Percentiles rank a stretch among this genome's conserved stretches.
Evolutionary conservation across 2,888 invertebrate genomes (phyloP).

Genomic region (Anticlea derivata): DNA sequence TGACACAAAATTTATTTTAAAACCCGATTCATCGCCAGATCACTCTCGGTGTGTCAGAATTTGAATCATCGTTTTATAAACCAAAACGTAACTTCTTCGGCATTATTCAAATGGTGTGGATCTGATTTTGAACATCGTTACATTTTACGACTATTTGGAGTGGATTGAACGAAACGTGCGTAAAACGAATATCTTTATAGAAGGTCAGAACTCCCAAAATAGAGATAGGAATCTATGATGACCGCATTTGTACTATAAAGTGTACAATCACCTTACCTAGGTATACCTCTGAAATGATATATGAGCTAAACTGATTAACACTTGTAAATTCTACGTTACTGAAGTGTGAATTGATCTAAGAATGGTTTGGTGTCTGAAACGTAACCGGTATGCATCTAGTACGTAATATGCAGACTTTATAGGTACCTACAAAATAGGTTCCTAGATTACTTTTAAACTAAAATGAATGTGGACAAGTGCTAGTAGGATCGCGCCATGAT

Average conservation of each 20-base stretch:
- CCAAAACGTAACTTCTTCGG: conserved; percentile 3
- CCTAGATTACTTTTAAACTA: conserved; percentile 2
- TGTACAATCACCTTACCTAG: not conserved
- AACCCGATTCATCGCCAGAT: conserved; percentile 28
- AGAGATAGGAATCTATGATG: conserved; percentile 53
- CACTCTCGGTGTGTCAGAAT: conserved; percentile 31
- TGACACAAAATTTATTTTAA: conserved; percentile 9
- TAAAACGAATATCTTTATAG: conserved; percentile 61
- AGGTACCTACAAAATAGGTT: not conserved
- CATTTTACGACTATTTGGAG: conserved; percentile 54
- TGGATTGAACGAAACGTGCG: conserved; percentile 41
- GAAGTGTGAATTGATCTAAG: conserved; percentile 3
- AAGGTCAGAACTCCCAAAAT: conserved; percentile 62
- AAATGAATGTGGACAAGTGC: too few species aligned
- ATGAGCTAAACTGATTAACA: conserved; percentile 44
- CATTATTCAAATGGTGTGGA: conserved; percentile 46
- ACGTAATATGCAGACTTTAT: not conserved
- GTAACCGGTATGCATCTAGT: too few species aligned
- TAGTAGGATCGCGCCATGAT: too few species aligned
- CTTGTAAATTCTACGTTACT: conserved; percentile 19
- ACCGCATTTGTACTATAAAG: conserved; percentile 31
- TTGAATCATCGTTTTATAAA: conserved; percentile 16
- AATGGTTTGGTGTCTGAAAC: conserved; percentile 6
- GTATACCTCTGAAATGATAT: not conserved
- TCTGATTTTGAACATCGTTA: conserved; percentile 35